A percentile compares a stretch with the other conserved stretches of the same genome.
phyloP scores from a whole-genome alignment of 1,140 invertebrate genomes.

The Drosophila pandora region DNA sequence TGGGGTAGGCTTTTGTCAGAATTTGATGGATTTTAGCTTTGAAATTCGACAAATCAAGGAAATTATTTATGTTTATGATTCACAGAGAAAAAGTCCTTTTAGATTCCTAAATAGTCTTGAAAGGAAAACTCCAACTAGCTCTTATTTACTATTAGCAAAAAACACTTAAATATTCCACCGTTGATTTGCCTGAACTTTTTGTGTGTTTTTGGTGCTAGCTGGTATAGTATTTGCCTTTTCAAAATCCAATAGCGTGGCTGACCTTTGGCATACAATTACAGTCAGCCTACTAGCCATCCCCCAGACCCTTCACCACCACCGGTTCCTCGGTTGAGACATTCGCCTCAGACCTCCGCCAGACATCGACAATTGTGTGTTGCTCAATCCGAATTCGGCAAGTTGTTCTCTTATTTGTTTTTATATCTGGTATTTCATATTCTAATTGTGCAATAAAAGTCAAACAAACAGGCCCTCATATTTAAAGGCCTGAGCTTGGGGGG shows the following conservation, averaged over 20 bases:
- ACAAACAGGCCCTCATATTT: conserved; percentile 28
- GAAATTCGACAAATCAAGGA: too few relatives aligned
- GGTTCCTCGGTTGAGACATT: conserved; percentile 5
- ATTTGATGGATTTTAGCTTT: background rate
- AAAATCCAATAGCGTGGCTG: conserved; percentile 57
- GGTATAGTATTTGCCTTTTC: conserved; percentile 26
- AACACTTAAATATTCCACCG: background rate
- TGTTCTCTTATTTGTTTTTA: conserved; percentile 37
- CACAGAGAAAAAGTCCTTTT: too few relatives aligned
- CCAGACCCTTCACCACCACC: conserved; percentile 5
- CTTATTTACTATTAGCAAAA: background rate
- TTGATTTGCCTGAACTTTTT: conserved; percentile 5
- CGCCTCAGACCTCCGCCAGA: conserved; percentile 26
- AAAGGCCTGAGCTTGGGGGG: conserved; percentile 2
- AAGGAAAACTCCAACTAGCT: background rate
- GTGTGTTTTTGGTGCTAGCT: conserved; percentile 6
- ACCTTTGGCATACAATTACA: conserved; percentile 75
- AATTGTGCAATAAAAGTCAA: conserved; percentile 65
- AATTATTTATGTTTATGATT: too few relatives aligned
- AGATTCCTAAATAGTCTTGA: too few relatives aligned
- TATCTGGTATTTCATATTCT: conserved; percentile 53
- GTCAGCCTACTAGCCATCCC: background rate
- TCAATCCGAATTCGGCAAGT: conserved; percentile 19
- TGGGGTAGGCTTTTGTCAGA: background rate
- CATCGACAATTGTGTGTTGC: conserved; percentile 29